phyloP scores from a whole-genome alignment of 2,797 vertebrate genomes.

The Micromesistius poutassou region DNA sequence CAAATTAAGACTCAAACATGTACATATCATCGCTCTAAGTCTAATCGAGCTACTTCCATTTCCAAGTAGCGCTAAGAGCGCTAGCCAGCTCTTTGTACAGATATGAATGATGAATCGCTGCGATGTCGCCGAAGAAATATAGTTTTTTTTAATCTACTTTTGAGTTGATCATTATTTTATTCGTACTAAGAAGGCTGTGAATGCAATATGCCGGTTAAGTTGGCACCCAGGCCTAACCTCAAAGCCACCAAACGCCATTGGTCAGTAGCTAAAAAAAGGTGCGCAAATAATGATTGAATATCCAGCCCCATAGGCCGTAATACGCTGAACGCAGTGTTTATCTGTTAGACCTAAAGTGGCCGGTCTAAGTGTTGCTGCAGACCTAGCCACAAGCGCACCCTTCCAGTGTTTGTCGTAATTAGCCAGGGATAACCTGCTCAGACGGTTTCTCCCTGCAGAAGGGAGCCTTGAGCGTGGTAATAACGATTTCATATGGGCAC shows the following conservation, averaged over 20 bases:
- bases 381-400: conserved; percentile 28
- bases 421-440: conserved; percentile 53
- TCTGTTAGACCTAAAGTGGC: conserved; percentile 22
- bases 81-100: background rate
- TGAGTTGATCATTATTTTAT: background rate
- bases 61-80: background rate
- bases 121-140: background rate
- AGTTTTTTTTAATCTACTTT: background rate
- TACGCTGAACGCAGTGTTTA: conserved; percentile 5
- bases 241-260: background rate
- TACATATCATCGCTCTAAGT: background rate
- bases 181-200: background rate
- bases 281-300: conserved; percentile 21
- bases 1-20: background rate
- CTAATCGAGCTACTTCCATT: too few relatives aligned
- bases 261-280: conserved; percentile 14
- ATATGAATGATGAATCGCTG: too few relatives aligned
- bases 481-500: conserved; percentile 13
- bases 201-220: background rate
- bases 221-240: background rate
- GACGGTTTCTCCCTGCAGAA: conserved; percentile 45
- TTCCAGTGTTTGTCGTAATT: conserved; percentile 31
- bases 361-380: conserved; percentile 31
- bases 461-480: conserved; percentile 34
- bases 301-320: conserved; percentile 20